Percentiles rank a stretch among this genome's conserved stretches.
Conservation (phyloP, 2,888 invertebrate species). For the Drosophila mimica region DNA sequence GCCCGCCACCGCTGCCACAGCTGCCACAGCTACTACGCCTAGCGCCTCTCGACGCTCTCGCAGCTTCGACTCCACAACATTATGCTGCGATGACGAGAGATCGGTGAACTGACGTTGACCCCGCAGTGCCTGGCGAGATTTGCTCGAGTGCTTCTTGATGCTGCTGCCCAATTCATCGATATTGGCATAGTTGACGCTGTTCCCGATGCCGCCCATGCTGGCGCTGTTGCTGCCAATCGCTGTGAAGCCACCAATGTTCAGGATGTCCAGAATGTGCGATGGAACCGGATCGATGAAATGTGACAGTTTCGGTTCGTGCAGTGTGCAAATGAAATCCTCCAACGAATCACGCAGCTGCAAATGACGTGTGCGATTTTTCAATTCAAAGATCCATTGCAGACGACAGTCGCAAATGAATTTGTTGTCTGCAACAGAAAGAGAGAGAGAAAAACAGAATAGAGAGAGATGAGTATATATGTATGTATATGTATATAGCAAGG, state of each 20-base stretch:
- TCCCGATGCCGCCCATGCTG: conserved; percentile 69
- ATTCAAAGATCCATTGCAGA: conserved; percentile 91
- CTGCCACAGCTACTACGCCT: conserved; percentile 60
- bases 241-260: conserved; percentile 77
- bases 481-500: not conserved
- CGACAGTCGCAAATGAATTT: conserved; percentile 93
- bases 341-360: conserved; percentile 89
- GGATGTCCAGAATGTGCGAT: conserved; percentile 74
- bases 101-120: conserved; percentile 73
- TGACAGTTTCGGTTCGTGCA: conserved; percentile 85
- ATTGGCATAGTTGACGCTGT: conserved; percentile 59
- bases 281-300: conserved; percentile 81
- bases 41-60: conserved; percentile 58
- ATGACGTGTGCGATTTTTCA: conserved; percentile 90
- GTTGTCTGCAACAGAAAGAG: conserved; percentile 88
- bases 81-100: conserved; percentile 58
- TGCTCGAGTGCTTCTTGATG: conserved; percentile 58
- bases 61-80: conserved; percentile 66
- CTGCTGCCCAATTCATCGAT: conserved; percentile 57
- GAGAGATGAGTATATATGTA: conserved; percentile 35
- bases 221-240: conserved; percentile 71
- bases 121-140: conserved; percentile 73
- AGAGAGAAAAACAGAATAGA: conserved; percentile 15
- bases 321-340: conserved; percentile 90
- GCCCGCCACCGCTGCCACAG: conserved; percentile 57